phyloP scores from a whole-genome alignment of 2,888 invertebrate species.

The Nomada fucata region DNA sequence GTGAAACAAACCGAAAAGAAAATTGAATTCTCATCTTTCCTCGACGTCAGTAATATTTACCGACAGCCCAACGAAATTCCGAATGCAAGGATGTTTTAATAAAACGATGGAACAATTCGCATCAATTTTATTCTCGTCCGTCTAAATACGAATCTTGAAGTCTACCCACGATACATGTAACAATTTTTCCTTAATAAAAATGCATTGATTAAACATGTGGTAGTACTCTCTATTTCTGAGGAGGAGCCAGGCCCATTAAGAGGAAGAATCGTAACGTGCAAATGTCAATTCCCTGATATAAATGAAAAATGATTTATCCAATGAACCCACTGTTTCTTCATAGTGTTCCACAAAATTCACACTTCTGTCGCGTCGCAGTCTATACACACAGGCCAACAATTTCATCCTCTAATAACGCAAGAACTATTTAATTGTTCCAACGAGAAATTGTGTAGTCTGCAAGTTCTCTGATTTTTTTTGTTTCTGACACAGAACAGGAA shows the following conservation, averaged over 20 bases:
- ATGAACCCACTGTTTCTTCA: not conserved
- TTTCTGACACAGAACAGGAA: no score
- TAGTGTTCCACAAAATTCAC: not conserved
- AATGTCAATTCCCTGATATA: no score
- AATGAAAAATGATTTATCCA: not conserved
- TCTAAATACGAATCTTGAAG: constrained; percentile 18
- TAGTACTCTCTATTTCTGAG: not conserved
- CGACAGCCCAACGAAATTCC: not conserved
- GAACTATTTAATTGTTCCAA: not conserved
- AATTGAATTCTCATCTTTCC: not conserved
- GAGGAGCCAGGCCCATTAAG: not conserved
- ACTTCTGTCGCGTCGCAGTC: not conserved
- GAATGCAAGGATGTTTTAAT: constrained; percentile 1
- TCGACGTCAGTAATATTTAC: not conserved
- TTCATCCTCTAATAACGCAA: constrained; percentile 7
- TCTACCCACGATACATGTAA: constrained; percentile 24
- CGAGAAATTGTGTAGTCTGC: not conserved
- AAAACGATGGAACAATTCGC: not conserved
- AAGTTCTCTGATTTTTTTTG: not conserved
- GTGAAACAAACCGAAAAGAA: no score
- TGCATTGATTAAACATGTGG: constrained; percentile 13
- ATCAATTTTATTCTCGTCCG: constrained; percentile 23
- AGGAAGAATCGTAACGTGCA: not conserved
- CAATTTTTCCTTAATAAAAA: constrained; percentile 34
- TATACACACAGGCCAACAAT: not conserved